Base-by-base conservation (phyloP, 1,140 invertebrate species). In the Polypedilum vanderplanki region DNA sequence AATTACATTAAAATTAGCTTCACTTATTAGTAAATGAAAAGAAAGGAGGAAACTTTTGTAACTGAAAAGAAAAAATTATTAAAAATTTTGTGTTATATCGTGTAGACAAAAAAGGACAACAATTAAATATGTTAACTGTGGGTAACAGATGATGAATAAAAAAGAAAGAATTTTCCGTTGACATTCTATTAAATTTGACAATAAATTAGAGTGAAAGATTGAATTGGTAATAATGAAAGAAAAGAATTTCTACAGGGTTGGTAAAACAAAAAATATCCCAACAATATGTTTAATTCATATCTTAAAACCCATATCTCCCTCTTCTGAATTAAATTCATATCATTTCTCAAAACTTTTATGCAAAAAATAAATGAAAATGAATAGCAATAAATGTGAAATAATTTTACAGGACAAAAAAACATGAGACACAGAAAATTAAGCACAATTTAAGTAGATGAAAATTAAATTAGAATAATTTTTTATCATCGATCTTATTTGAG, bases 341-440 rank as follows among this genome's bases (percentile, higher is more conserved):
- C n/a, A 57, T 57, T 57, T n/a, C 46, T 57, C 12, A 12, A 57
- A n/a, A 57, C 15, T n/a, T n/a, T n/a, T 57, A 57, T 15, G 4
- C 4, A 57, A 12, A 46, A 46, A n/a, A 57, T 57, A 57, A 57
- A 1, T 57, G n/a, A 57, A 57, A 57, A 57, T 57, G 7, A 15
- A 57, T n/a, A 57, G 46, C 46, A 57, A 57, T 57, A 57, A 57
- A n/a, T 57, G 9, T 57, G 46, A n/a, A 57, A 57, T 57, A 12
- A 57, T 57, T 57, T 57, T 57, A 57, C 46, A 57, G 46, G 46
- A 57, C 46, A 57, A 57, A 57, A 46, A n/a, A 57, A 57, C n/a
- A 57, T 57, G 12, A 15, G n/a, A 33, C 24, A 33, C 24, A 15
- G 46, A 57, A 57, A 57, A 57, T n/a, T n/a, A 15, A n/a, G 46